Conservation (phyloP, 2,888 invertebrate species). For the Campoletis raptor region DNA sequence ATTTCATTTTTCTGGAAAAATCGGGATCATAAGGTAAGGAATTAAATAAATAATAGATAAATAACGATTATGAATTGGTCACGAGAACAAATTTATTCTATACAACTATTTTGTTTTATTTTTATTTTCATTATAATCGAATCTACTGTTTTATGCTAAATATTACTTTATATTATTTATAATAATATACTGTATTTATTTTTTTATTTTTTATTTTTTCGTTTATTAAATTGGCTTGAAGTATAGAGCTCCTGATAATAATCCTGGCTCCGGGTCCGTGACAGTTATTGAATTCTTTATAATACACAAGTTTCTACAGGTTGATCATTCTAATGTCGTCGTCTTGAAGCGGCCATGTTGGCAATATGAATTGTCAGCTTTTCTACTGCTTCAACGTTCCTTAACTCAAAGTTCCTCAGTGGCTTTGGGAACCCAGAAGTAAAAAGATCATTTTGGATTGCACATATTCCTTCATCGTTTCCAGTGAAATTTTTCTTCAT, state of each 20-base stretch:
- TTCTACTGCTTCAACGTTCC: not conserved
- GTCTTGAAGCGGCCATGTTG: conserved; percentile 4
- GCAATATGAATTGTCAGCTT: conserved; percentile 13
- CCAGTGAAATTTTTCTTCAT: not conserved
- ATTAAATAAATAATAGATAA: conserved; percentile 23
- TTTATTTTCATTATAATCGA: conserved; percentile 63
- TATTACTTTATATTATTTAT: conserved; percentile 69
- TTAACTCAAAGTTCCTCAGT: not conserved
- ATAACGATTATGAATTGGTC: conserved; percentile 67
- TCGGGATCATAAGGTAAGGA: conserved; percentile 24
- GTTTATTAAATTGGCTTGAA: conserved; percentile 81
- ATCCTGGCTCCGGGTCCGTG: conserved; percentile 66
- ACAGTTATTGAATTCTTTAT: conserved; percentile 76
- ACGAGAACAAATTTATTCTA: conserved; percentile 84
- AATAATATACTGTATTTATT: conserved; percentile 64
- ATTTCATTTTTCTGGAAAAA: conserved; percentile 26
- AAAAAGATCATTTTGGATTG: conserved; percentile 38
- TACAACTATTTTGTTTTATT: conserved; percentile 76
- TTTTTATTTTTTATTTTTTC: conserved; percentile 68
- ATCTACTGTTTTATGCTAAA: conserved; percentile 76
- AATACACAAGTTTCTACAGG: conserved; percentile 82
- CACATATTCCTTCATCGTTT: conserved; percentile 18
- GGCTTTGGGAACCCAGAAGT: conserved; percentile 28
- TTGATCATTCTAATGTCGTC: conserved; percentile 68
- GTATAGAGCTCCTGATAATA: conserved; percentile 71